Evolutionary conservation across 1,140 invertebrate genomes (phyloP).

Genomic region (Drosophila arawakana): DNA sequence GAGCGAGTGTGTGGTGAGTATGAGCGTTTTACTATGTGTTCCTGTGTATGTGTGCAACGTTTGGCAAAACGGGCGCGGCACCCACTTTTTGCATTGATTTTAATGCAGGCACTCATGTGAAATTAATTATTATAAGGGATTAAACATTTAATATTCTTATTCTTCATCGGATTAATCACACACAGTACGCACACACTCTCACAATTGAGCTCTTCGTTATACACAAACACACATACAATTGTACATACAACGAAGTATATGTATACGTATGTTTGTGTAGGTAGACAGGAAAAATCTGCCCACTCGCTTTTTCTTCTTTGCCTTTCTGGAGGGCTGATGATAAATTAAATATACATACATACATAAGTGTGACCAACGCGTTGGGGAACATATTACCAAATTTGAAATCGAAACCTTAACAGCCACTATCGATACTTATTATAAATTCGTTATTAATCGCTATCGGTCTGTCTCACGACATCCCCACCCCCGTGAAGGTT

Average conservation of each 20-base stretch:
- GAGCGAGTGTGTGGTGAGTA: slow-evolving; percentile 46
- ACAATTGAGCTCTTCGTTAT: slow-evolving; percentile 41
- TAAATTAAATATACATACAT: too few species aligned
- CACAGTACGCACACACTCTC: slow-evolving; percentile 10
- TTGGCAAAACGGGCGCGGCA: slow-evolving; percentile 73
- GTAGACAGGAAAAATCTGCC: slow-evolving; percentile 81
- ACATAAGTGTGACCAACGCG: too few species aligned
- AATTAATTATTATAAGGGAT: slow-evolving; percentile 22
- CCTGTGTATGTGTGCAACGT: slow-evolving; percentile 51
- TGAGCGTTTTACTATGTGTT: slow-evolving; percentile 32
- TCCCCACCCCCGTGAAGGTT: too few species aligned
- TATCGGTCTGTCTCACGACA: too few species aligned
- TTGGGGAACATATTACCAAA: too few species aligned
- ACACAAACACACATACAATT: slow-evolving; percentile 44
- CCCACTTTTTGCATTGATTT: slow-evolving; percentile 54
- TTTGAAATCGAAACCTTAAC: too few species aligned
- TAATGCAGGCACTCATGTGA: slow-evolving; percentile 32
- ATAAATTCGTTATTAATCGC: too few species aligned
- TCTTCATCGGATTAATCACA: slow-evolving; percentile 44
- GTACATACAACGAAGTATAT: slow-evolving; percentile 50
- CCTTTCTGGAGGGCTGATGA: slow-evolving; percentile 30
- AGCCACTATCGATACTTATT: too few species aligned
- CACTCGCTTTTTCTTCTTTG: slow-evolving; percentile 66
- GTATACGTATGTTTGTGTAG: slow-evolving; percentile 71
- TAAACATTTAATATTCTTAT: slow-evolving; percentile 49